Conservation (phyloP, 2,888 invertebrate species). For the Agrotis clavis region DNA sequence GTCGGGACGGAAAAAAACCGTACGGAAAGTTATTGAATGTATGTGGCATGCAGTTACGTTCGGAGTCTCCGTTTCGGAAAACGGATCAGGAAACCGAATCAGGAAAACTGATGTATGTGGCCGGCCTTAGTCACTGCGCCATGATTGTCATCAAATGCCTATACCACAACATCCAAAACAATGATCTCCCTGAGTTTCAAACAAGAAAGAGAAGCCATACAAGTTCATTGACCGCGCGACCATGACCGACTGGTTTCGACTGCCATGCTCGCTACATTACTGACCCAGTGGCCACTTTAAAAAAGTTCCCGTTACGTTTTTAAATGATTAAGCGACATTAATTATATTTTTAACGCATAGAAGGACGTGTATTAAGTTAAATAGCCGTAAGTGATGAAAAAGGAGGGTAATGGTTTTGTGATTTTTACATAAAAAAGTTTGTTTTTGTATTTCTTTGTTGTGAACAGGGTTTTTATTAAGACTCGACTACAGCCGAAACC, state of each 20-base stretch:
- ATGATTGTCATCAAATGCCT: no score
- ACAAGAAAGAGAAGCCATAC: constrained; percentile 47
- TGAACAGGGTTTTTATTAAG: no score
- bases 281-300: constrained; percentile 77
- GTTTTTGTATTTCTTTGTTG: no score
- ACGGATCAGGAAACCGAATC: no score
- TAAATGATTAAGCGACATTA: constrained; percentile 31
- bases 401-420: constrained; percentile 29
- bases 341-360: constrained; percentile 15
- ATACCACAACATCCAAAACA: neutral
- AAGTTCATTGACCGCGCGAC: constrained; percentile 74
- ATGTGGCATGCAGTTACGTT: no score
- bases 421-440: neutral
- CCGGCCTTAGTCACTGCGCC: no score
- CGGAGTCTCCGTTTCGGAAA: no score
- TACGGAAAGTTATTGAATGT: no score
- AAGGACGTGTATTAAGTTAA: neutral
- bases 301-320: constrained; percentile 58
- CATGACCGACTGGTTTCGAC: constrained; percentile 74
- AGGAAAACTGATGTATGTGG: no score
- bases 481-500: no score
- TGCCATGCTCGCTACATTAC: constrained; percentile 65
- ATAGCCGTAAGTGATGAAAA: constrained; percentile 14
- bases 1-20: no score
- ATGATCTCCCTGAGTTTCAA: neutral